Conservation (phyloP, 2,113 vertebrate species). For the Oriolus oriolus region DNA sequence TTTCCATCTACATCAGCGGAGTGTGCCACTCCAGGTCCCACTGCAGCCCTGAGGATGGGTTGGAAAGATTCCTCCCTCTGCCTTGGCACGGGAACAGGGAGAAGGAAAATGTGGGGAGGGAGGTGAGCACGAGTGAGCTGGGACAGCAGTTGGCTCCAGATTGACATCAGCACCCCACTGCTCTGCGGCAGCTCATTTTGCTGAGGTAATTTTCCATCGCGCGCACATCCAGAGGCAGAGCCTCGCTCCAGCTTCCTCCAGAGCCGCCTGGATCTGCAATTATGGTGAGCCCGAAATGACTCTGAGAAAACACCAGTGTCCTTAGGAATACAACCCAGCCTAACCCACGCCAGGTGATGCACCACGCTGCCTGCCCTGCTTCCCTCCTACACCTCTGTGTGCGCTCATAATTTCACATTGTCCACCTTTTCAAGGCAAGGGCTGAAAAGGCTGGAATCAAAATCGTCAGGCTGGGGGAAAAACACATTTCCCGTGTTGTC, state of each 20-base stretch:
- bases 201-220: not conserved
- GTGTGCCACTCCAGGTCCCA: not conserved
- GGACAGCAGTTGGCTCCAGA: not conserved
- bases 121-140: not conserved
- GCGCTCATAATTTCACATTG: not conserved
- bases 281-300: not conserved
- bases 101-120: not conserved
- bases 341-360: not conserved
- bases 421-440: not conserved
- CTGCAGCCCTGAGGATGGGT: rapidly evolving
- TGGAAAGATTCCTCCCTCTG: not conserved
- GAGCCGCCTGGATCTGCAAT: not conserved
- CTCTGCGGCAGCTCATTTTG: not conserved
- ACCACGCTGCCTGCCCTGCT: not conserved
- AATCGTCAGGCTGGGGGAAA: not conserved
- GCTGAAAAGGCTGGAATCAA: not conserved
- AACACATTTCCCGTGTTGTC: not conserved
- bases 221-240: not conserved
- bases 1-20: not conserved
- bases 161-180: not conserved
- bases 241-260: not conserved
- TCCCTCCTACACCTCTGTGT: not conserved
- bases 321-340: not conserved
- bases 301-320: not conserved
- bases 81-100: not conserved